Evolutionary conservation across 2,797 vertebrate species (phyloP), one percentile per base, ranked within the genome.

Genomic region (Lophotriccus pileatus): DNA sequence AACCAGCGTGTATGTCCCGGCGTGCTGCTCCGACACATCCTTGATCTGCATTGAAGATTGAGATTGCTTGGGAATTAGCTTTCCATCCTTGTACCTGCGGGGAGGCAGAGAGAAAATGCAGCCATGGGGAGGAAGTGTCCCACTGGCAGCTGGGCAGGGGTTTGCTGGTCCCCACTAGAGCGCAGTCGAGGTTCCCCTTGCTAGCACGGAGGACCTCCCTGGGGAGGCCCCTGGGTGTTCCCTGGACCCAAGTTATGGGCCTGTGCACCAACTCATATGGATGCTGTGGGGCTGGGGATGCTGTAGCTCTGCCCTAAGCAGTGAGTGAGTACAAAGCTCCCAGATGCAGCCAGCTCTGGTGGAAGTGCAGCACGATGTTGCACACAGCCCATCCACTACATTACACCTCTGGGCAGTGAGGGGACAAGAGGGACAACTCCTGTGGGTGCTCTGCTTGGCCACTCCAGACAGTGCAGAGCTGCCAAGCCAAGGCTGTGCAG

Each of bases 21-120:
- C 98, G 3, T 99, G 99, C 96, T 98, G 98, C 94, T 98, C 98
- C 4, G 97, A 98, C 80, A 99, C 98, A 70, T 99, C 99, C 91
- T 98, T 99, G 97, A 99, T 98, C 98, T 99, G 98, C 97, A 99
- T 97, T 78, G 97, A 98, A 21, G 99, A 98, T 75, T 98, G 98
- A 86, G 98, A 98, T 84, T 99, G 98, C 93, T 98, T 98, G 34
- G 97, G 98, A 97, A 99, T 98, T 88, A 97, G 93, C 93, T 98
- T 99, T 75, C 98, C 98, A 21, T 99, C 98, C 98, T 99, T 99
- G 98, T 98, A 99, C 99, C 99, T 99, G 97, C 21, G 0, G 80
- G 50, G 84, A 95, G 96, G 93, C 84, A 95, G 93, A 92, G 83
- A 93, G 92, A 95, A 96, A 95, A 87, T 95, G 95, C 95, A 96